phyloP scores from a whole-genome alignment of 2,797 vertebrate genomes.

The Neosilurus mollespiculum region DNA sequence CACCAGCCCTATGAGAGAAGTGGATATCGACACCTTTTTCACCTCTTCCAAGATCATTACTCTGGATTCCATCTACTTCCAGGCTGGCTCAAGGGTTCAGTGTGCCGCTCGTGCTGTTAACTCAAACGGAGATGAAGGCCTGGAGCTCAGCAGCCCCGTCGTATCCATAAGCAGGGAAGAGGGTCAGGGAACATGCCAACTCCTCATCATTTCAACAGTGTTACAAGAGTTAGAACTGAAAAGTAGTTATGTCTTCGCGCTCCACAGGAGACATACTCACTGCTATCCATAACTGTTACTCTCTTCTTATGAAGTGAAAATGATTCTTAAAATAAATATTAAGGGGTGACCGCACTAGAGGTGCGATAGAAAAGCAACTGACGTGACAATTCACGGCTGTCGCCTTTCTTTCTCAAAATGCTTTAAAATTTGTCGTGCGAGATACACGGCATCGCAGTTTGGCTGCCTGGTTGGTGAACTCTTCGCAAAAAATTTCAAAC shows the following conservation, averaged over 20 bases:
- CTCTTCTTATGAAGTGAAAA: background rate
- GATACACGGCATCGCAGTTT: no score
- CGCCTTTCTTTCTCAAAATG: no score
- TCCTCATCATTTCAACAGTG: background rate
- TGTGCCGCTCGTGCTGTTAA: conserved; percentile 89
- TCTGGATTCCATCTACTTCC: conserved; percentile 92
- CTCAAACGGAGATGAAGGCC: conserved; percentile 81
- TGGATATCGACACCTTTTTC: conserved; percentile 93
- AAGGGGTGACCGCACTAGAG: no score
- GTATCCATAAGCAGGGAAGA: conserved; percentile 79
- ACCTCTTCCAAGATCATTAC: conserved; percentile 92
- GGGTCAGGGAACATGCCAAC: conserved; percentile 71
- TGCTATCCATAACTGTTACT: background rate
- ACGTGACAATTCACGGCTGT: no score
- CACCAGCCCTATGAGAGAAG: conserved; percentile 88
- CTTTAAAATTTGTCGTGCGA: no score
- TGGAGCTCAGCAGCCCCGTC: conserved; percentile 86
- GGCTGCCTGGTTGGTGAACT: no score
- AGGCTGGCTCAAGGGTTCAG: conserved; percentile 87
- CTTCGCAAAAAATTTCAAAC: no score
- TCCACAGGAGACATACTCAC: background rate
- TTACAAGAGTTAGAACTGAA: background rate
- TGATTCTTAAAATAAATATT: background rate
- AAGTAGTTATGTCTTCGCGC: background rate
- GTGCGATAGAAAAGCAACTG: no score